Conservation (phyloP, 2,888 invertebrate genomes). For the Oscheius myriophilus region DNA sequence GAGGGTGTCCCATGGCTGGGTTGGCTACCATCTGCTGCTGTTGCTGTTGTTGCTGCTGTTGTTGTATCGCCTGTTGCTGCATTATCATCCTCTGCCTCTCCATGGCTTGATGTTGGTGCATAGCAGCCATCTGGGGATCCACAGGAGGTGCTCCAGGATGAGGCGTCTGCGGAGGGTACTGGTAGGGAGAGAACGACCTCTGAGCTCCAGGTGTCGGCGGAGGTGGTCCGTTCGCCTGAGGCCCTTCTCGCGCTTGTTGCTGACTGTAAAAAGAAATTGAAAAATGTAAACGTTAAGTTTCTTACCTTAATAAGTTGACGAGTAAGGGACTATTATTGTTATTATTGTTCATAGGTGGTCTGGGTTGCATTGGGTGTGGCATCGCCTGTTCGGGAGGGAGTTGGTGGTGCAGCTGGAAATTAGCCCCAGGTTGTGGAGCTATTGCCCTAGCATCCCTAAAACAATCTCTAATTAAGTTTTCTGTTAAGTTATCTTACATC, state of each 20-base stretch:
- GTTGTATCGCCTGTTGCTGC: constrained; percentile 26
- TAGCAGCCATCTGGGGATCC: constrained; percentile 30
- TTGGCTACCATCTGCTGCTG: constrained; percentile 25
- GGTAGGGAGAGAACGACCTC: constrained; percentile 30
- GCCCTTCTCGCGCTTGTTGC: constrained; percentile 30
- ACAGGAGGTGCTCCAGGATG: constrained; percentile 14
- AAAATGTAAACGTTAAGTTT: neutral
- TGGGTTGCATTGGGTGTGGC: constrained; percentile 13
- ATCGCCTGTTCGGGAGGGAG: neutral
- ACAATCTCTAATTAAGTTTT: no score
- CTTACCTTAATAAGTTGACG: constrained; percentile 47
- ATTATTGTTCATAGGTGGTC: constrained; percentile 16
- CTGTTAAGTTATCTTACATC: constrained; percentile 18
- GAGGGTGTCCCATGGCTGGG: constrained; percentile 14
- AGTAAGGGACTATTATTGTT: constrained; percentile 49
- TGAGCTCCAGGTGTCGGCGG: constrained; percentile 7
- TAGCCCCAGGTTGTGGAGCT: neutral
- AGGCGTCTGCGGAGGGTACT: constrained; percentile 16
- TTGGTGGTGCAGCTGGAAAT: constrained; percentile 27
- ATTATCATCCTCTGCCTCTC: constrained; percentile 17
- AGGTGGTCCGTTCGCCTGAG: constrained; percentile 24
- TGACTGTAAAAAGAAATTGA: constrained; percentile 25
- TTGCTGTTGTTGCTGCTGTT: constrained; percentile 25
- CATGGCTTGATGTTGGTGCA: constrained; percentile 33
- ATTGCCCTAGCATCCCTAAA: neutral